Conservation (phyloP, 2,113 vertebrate species). For the Hemichromis elongatus region DNA sequence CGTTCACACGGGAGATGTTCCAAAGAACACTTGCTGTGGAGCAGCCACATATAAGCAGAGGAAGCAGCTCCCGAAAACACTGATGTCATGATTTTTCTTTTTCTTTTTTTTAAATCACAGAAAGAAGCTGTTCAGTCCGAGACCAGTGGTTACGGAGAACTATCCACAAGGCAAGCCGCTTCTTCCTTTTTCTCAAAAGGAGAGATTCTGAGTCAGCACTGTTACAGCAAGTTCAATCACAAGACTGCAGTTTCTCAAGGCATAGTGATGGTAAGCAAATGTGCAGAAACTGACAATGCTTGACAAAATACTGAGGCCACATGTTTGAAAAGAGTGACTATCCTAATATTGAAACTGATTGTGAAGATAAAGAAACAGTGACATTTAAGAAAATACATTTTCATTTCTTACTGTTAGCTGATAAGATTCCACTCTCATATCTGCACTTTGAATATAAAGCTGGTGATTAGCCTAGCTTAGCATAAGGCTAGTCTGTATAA, state of each 20-base stretch:
- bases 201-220: conserved; percentile 1
- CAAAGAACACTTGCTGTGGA: conserved; percentile 39
- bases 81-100: conserved; percentile 1
- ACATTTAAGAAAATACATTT: not conserved
- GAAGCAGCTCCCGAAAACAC: conserved; percentile 18
- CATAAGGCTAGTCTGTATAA: not conserved
- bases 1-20: not conserved
- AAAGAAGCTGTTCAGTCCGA: conserved; percentile 4
- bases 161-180: conserved; percentile 25
- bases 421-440: not conserved
- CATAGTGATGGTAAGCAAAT: conserved; percentile 4
- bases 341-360: conserved; percentile 23
- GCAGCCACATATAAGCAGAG: not conserved
- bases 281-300: not conserved
- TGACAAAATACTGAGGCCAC: conserved; percentile 11
- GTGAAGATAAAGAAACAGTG: not conserved
- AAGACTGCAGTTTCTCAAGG: conserved; percentile 40
- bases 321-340: conserved; percentile 33
- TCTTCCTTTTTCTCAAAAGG: not conserved
- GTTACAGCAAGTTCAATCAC: not conserved
- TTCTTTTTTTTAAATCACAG: not conserved
- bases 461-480: not conserved
- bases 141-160: conserved; percentile 19
- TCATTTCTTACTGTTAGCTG: not conserved
- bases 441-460: not conserved